Base-by-base conservation (phyloP, 2,113 vertebrate genomes). In the Myocastor coypus region DNA sequence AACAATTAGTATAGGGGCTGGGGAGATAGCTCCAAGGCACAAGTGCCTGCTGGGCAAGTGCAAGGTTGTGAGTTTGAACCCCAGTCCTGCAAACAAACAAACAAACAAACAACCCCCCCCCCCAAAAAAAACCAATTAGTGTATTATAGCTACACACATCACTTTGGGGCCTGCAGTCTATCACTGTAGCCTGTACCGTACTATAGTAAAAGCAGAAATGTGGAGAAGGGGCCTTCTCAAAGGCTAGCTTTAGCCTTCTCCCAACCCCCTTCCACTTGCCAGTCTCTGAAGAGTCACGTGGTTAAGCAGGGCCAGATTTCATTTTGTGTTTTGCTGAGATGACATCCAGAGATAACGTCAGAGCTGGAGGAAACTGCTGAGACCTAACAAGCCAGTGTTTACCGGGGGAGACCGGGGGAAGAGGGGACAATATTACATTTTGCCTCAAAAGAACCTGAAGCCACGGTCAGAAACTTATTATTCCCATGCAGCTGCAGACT, bases 401-500 rank as follows among this genome's bases (percentile, higher is more conserved):
- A 78, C 7, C 63, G 46, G 30, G 37, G 3, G 30, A 37, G 14
- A 22, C 14, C 5, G 7, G 46, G 10, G 63, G 5, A 37, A 50
- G 30, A 26, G 32, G n/a, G 26, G 64, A 61, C 13, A 55, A 71
- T 24, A 59, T 66, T 83, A 37, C 3, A 32, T 83, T 87, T 61
- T 81, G 34, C 57, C 30, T 57, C 42, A 61, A 84, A 95, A 85
- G 34, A 77, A 69, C 26, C 80, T n/a, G 69, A 94, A 92, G 63
- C 75, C 19, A 42, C 14, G 22, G 40, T 30, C 11, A 83, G 71
- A 93, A 94, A 85, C 42, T 34, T 59, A 34, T 7, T 57, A 64
- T 46, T 30, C 34, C 61, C 52, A 7, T 28, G 69, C 42, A 52
- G 64, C 57, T 57, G 46, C 14, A 37, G 80, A 61, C 1, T n/a